Conservation (phyloP, 2,113 vertebrate species). For the Progne subis region DNA sequence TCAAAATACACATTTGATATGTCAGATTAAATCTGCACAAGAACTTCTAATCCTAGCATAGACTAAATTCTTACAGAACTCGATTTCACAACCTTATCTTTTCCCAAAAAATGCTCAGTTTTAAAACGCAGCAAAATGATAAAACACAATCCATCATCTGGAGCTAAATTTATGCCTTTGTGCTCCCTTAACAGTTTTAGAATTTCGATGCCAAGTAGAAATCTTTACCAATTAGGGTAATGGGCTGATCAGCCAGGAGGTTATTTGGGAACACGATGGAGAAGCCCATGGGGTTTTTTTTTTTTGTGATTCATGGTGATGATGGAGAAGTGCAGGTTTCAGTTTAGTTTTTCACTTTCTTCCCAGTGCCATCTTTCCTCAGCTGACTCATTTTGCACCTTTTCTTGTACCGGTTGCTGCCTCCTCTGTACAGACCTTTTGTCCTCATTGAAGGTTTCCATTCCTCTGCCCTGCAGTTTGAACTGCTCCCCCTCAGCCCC, state of each 20-base stretch:
- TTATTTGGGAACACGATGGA: background rate
- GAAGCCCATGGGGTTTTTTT: background rate
- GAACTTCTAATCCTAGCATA: background rate
- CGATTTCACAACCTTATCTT: background rate
- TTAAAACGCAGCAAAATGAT: background rate
- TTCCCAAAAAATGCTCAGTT: background rate
- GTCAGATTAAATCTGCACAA: background rate
- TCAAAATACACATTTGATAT: background rate
- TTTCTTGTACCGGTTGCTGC: background rate
- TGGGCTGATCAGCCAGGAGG: background rate
- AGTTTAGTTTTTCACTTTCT: background rate
- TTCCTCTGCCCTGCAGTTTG: background rate
- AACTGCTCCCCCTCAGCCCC: background rate
- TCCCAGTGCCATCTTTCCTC: background rate
- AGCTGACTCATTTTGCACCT: background rate
- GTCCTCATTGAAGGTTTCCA: background rate
- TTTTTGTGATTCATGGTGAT: background rate
- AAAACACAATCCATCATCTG: background rate
- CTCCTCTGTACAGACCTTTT: background rate
- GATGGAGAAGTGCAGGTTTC: background rate
- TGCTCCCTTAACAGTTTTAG: background rate
- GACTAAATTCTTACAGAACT: background rate
- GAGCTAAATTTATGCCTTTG: background rate
- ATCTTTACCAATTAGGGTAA: background rate
- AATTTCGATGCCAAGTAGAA: background rate